Evolutionary conservation across 1,140 invertebrate species (phyloP).

Genomic region (Apis laboriosa): DNA sequence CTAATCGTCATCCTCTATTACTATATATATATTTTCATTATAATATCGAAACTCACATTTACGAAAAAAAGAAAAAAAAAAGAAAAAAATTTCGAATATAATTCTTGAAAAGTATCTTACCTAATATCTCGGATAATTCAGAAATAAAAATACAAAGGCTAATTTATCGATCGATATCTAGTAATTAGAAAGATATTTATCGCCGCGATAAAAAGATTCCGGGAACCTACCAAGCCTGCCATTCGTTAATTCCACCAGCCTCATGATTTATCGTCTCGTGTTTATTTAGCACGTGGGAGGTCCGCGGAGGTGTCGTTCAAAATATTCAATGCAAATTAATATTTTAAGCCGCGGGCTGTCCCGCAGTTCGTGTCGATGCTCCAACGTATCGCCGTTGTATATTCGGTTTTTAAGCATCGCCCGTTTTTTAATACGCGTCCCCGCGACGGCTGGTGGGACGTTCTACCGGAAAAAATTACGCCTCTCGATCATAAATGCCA

Average conservation of each 20-base stretch:
- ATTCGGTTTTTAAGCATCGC: constrained; percentile 11
- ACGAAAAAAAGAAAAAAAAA: no score
- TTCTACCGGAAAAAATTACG: constrained; percentile 7
- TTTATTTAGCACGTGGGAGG: constrained; percentile 12
- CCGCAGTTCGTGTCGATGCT: background rate
- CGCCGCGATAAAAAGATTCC: background rate
- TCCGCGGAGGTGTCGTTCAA: background rate
- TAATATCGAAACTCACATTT: no score
- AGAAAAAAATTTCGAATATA: no score
- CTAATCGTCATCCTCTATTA: no score
- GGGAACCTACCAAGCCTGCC: background rate
- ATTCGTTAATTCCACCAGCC: background rate
- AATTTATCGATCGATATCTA: background rate
- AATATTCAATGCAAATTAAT: constrained; percentile 15
- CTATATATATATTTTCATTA: no score
- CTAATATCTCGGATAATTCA: background rate
- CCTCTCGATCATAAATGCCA: constrained; percentile 29
- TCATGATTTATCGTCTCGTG: constrained; percentile 11
- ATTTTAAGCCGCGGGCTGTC: background rate
- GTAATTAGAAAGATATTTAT: background rate
- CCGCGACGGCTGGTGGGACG: background rate
- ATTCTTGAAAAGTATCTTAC: no score
- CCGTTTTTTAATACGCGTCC: background rate
- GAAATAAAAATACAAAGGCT: background rate
- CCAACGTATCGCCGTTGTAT: background rate